These are phyloP conservation scores for Hoplostethus atlanticus DNA, from an alignment of 2,797 vertebrate species.

Conservation along the genomic window DNA sequence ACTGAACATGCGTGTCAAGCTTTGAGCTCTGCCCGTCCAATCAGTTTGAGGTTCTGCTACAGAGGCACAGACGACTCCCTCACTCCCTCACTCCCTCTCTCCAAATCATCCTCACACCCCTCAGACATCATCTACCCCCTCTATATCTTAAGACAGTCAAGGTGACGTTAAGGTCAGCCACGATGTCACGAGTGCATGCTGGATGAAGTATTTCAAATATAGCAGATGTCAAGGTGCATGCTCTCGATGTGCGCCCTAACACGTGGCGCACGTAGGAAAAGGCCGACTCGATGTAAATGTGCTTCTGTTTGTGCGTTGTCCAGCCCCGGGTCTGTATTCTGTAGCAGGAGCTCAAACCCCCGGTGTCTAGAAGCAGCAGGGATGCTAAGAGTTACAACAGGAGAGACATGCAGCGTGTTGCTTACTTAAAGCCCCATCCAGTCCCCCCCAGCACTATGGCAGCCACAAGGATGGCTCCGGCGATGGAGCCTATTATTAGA, in stretches of 20 bases:
- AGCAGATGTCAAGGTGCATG: not conserved
- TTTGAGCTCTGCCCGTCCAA: slow-evolving; percentile 92
- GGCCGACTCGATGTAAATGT: slow-evolving; percentile 2
- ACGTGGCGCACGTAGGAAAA: not conserved
- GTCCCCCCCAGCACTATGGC: slow-evolving; percentile 99
- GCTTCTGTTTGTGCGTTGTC: slow-evolving; percentile 16
- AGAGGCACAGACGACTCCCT: slow-evolving; percentile 76
- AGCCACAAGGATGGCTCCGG: slow-evolving; percentile 99
- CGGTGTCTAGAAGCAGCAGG: slow-evolving; percentile 94
- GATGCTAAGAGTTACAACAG: slow-evolving; percentile 90
- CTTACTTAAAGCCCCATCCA: slow-evolving; percentile 99
- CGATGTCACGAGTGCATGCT: slow-evolving; percentile 27
- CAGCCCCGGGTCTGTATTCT: slow-evolving; percentile 64
- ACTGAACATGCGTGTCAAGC: slow-evolving; percentile 94
- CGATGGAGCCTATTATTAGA: slow-evolving; percentile 99
- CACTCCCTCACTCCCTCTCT: slow-evolving; percentile 17
- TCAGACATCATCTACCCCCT: not conserved
- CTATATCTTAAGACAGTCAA: slow-evolving; percentile 3
- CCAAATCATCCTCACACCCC: slow-evolving; percentile 27
- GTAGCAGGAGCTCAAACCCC: slow-evolving; percentile 97
- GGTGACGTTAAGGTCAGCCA: not conserved
- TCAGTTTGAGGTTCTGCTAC: slow-evolving; percentile 98
- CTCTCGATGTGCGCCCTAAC: not conserved
- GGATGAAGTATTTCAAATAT: slow-evolving; percentile 35
- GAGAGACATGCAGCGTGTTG: slow-evolving; percentile 95